Conservation (phyloP, 2,113 vertebrate species). For the Oryctolagus cuniculus region DNA sequence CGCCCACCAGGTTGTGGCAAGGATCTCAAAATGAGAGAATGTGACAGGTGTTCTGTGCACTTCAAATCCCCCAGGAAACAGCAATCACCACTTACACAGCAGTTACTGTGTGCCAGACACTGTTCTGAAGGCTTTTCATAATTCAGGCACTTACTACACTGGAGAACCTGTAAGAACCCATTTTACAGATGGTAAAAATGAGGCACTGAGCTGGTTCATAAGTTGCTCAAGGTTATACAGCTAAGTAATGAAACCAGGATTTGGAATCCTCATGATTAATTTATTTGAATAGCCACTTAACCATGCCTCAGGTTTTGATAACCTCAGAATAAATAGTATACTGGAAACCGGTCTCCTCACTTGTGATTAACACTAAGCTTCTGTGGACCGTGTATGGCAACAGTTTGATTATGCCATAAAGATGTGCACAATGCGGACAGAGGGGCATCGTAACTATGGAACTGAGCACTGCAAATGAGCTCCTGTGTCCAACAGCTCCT, state of each 20-base stretch:
- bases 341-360: background rate
- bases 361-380: background rate
- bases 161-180: background rate
- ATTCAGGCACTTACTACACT: background rate
- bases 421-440: background rate
- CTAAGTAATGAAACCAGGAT: background rate
- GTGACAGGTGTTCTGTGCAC: background rate
- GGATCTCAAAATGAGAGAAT: background rate
- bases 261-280: slow-evolving; percentile 27
- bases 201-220: background rate
- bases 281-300: background rate
- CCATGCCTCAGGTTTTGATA: background rate
- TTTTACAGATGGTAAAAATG: background rate
- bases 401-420: background rate
- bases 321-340: background rate
- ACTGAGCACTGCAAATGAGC: background rate
- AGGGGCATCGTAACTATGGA: background rate
- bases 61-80: background rate
- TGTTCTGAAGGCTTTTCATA: background rate
- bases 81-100: background rate
- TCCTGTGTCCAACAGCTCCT: background rate
- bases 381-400: background rate
- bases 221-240: background rate
- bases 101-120: background rate
- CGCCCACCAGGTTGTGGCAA: background rate